Evolutionary conservation across 2,888 invertebrate genomes (phyloP), one percentile per base, ranked within the genome.

Genomic region (Perithous albicinctus): DNA sequence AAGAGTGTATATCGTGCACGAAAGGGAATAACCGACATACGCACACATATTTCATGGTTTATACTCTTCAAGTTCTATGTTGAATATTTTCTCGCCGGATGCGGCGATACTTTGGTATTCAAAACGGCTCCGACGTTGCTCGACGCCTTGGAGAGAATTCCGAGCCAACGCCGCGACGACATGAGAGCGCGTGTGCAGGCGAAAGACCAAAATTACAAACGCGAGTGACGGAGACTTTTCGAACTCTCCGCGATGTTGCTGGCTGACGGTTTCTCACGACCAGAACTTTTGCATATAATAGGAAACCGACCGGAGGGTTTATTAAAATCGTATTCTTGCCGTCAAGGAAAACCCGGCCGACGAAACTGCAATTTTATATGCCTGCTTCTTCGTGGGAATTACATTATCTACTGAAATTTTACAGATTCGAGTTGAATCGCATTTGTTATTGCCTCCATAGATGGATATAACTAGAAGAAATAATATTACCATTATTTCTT

Each of bases 71-170:
- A 48, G 59, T 18, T 38, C 32, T 26, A 26, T 15, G 41, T 26
- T 38, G 26, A 15, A 38, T 54, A 38, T 61, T 77, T 63, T 69
- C 46, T 56, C 81, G 54, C 73, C 77, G 81, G 77, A 81, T 81
- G 77, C 46, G 72, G 46, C 73, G 73, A 77, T 73, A 77, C 35
- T 81, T 81, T 77, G 61, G 81, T 81, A 81, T 81, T 81, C 73
- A 73, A 73, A 20, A 56, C 77, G 73, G 35, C 10, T 18, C 29
- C 41, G 48, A 29, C 80, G 76, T 54, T 41, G 74, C 46, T 32
- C 67, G 67, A 35, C 48, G 48, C 48, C 43, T 51, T 56, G 43
- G 61, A 77, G 61, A 77, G 80, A 80, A 80, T 80, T 80, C 61
- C 54, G 48, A 59, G 32, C n/a, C 41, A 64, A 59, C 69, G 26